A percentile compares a stretch with the other conserved stretches of the same genome.
Evolutionary conservation across 2,888 invertebrate genomes (phyloP).

Genomic region (Melanostoma scalare): DNA sequence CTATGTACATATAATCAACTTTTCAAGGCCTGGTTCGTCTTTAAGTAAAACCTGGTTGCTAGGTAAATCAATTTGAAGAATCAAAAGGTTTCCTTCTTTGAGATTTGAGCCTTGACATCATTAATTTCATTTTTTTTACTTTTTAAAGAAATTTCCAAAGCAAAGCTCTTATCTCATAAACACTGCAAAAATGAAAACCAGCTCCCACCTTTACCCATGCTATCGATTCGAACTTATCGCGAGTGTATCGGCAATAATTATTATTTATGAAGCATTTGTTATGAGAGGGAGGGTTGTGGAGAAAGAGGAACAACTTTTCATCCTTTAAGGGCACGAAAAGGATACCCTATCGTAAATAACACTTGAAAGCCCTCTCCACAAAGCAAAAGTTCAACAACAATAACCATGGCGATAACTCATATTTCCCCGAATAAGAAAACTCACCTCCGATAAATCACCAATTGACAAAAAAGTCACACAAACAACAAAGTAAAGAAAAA

Average conservation of each 20-base stretch:
- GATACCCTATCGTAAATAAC: constrained; percentile 1
- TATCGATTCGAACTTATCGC: not conserved
- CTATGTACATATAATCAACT: too few species aligned
- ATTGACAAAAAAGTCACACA: constrained; percentile 42
- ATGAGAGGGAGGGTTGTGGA: not conserved
- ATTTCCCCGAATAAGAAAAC: constrained; percentile 24
- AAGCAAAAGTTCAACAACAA: not conserved
- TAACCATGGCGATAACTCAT: constrained; percentile 22
- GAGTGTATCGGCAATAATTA: constrained; percentile 18
- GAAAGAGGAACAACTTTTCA: not conserved
- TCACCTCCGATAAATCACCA: constrained; percentile 60
- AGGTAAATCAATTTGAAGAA: too few species aligned
- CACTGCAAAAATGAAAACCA: not conserved
- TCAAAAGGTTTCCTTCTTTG: too few species aligned
- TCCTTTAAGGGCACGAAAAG: too few species aligned
- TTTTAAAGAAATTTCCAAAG: too few species aligned
- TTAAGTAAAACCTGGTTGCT: too few species aligned
- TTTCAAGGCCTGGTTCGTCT: too few species aligned
- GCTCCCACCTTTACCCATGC: not conserved
- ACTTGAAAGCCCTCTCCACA: not conserved
- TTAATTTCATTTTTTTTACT: too few species aligned
- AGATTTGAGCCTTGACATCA: too few species aligned
- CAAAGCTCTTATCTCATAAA: too few species aligned
- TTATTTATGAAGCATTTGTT: constrained; percentile 19
- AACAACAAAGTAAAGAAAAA: not conserved